Evolutionary conservation across 2,113 vertebrate species (phyloP), one percentile per base, ranked within the genome.

Genomic region (Mesembrinibis cayennensis): DNA sequence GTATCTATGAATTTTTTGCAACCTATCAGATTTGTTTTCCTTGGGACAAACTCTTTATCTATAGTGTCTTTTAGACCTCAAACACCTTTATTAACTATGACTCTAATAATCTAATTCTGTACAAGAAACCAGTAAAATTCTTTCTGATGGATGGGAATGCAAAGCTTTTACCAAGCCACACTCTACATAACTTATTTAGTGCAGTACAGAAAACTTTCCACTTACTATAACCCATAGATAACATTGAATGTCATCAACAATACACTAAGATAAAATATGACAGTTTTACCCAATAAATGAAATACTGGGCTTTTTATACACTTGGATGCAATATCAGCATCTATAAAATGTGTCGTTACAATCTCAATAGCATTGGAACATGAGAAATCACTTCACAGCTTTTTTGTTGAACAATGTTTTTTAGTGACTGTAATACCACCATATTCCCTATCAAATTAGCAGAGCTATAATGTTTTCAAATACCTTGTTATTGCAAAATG

Each of bases 141-240:
- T 42, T 42, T 32, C 21, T 23, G 22, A 67, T 17, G 14, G n/a
- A 62, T 0, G 0, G 44, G n/a, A 82, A 38, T 12, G 17, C 29
- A 53, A 62, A 72, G n/a, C 17, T 78, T 50, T 44, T 29, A 58
- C 49, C 1, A 16, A 53, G 14, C 38, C 63, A 78, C 34, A 53
- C 25, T 44, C 10, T 25, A 18, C 10, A 21, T 52, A 62, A 45
- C 22, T 80, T 69, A 21, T 11, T 61, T 59, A 36, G 12, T 6
- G 3, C 20, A 53, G 63, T 6, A 16, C 27, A 76, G 52, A 81
- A 76, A 94, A 73, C 26, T 38, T 81, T 56, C n/a, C 50, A 19
- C 36, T 62, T 87, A 7, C 40, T 67, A 17, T 53, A 77, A 53
- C n/a, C 47, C 42, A 44, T 3, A 34, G 45, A 59, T 65, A 82